These are phyloP conservation scores for Ondatra zibethicus DNA, from an alignment of 2,113 vertebrate genomes.

Conservation along the genomic window DNA sequence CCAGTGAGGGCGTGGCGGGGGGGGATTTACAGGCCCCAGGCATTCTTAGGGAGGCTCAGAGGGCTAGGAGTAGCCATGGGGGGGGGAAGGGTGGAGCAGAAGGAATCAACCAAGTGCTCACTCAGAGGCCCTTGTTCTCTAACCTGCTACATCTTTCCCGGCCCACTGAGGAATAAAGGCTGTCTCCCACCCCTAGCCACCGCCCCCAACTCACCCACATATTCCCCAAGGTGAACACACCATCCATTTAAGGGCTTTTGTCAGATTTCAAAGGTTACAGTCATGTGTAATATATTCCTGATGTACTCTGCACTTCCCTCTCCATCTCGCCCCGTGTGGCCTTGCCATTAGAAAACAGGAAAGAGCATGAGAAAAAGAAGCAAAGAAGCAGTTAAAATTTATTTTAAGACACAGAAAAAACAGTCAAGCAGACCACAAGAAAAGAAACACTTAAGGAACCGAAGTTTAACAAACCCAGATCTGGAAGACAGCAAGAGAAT, in stretches of 20 bases:
- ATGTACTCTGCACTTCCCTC: not conserved
- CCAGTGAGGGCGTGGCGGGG: not conserved
- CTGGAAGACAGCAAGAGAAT: not conserved
- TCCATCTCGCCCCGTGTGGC: not conserved
- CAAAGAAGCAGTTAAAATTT: not conserved
- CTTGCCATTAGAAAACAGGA: slow-evolving; percentile 29
- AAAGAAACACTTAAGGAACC: slow-evolving; percentile 26
- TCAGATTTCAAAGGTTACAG: not conserved
- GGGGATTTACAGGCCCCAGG: not conserved
- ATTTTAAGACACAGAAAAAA: slow-evolving; percentile 33
- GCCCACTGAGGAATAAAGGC: not conserved
- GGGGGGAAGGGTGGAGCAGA: not conserved
- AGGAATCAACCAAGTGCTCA: not conserved
- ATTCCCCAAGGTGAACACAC: not conserved
- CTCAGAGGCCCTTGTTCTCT: not conserved
- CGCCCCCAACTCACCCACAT: not conserved
- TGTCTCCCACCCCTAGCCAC: not conserved
- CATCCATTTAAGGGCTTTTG: not conserved
- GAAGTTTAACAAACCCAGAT: slow-evolving; percentile 17
- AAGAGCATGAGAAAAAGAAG: not conserved
- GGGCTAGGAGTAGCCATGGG: not conserved
- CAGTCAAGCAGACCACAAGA: not conserved
- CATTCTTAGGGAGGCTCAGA: not conserved
- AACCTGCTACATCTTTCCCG: not conserved
- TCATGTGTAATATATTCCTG: slow-evolving; percentile 22